These are phyloP conservation scores for Stichopus horrens DNA, from an alignment of 53 echinoderm and acorn worm genomes.

Conservation along the genomic window DNA sequence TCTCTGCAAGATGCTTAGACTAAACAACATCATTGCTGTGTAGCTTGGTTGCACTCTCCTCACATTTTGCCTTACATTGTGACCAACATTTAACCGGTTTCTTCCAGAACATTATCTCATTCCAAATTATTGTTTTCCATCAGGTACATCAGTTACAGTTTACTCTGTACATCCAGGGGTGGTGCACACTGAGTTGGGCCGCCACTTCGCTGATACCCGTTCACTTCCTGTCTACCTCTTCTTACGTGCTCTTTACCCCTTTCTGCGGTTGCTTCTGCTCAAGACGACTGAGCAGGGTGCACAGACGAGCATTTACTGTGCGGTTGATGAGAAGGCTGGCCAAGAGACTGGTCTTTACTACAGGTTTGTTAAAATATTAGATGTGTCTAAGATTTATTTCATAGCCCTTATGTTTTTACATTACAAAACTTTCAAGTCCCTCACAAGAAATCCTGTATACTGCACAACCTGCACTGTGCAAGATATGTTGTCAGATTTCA, in stretches of 20 bases:
- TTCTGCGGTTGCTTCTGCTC: slow-evolving; percentile 5
- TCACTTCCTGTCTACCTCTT: neutral
- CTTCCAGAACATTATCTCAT: neutral
- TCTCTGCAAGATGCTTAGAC: too few species aligned
- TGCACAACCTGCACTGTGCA: too few species aligned
- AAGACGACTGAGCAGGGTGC: slow-evolving; percentile 63
- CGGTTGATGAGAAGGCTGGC: slow-evolving; percentile 57
- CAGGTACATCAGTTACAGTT: slow-evolving; percentile 76
- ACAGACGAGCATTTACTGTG: slow-evolving; percentile 69
- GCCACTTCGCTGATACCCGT: slow-evolving; percentile 43
- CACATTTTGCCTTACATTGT: too few species aligned
- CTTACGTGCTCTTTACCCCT: neutral
- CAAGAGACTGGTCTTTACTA: slow-evolving; percentile 63
- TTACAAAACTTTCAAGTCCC: too few species aligned
- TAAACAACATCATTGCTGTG: too few species aligned
- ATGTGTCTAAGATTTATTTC: too few species aligned
- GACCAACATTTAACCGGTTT: neutral
- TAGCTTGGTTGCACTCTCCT: too few species aligned
- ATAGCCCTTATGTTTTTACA: too few species aligned
- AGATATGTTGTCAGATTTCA: too few species aligned
- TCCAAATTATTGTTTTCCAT: neutral
- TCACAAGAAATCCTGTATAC: too few species aligned
- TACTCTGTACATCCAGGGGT: slow-evolving; percentile 79
- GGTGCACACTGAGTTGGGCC: slow-evolving; percentile 65
- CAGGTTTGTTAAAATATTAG: slow-evolving; percentile 41